Percentiles rank a stretch among this genome's conserved stretches.
These are phyloP conservation scores for Agrotis ipsilon DNA, from an alignment of 2,888 invertebrate genomes.

Conservation along the genomic window DNA sequence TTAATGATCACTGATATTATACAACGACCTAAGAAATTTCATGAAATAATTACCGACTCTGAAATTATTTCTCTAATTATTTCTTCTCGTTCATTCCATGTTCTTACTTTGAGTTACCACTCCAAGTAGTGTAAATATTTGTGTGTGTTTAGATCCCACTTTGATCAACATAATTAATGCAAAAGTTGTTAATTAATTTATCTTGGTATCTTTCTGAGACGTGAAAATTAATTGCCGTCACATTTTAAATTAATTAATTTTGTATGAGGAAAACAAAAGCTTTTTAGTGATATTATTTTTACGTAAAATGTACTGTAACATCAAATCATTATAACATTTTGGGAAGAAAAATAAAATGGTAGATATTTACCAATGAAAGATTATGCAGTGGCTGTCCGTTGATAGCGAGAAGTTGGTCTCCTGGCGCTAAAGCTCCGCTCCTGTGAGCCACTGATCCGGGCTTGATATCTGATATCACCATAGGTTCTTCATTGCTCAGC, in stretches of 20 bases:
- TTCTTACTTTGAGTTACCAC: background rate
- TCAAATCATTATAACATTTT: background rate
- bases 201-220: constrained; percentile 23
- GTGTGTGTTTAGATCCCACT: constrained; percentile 22
- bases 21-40: background rate
- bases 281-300: constrained; percentile 1
- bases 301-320: background rate
- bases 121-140: constrained; percentile 4
- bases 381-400: constrained; percentile 95
- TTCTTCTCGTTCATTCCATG: background rate
- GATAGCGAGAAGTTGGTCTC: constrained; percentile 96
- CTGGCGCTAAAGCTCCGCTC: constrained; percentile 96
- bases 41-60: background rate
- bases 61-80: background rate
- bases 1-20: constrained; percentile 19
- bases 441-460: constrained; percentile 97
- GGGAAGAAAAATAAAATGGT: background rate
- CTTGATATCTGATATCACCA: constrained; percentile 97
- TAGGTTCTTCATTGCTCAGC: constrained; percentile 92
- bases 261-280: constrained; percentile 3
- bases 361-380: constrained; percentile 91
- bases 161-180: constrained; percentile 38
- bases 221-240: constrained; percentile 17
- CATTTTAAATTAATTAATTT: constrained; percentile 33
- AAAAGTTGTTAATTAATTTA: constrained; percentile 33